Evolutionary conservation across 2,888 invertebrate species (phyloP).

Genomic region (Pilophorus perplexus): DNA sequence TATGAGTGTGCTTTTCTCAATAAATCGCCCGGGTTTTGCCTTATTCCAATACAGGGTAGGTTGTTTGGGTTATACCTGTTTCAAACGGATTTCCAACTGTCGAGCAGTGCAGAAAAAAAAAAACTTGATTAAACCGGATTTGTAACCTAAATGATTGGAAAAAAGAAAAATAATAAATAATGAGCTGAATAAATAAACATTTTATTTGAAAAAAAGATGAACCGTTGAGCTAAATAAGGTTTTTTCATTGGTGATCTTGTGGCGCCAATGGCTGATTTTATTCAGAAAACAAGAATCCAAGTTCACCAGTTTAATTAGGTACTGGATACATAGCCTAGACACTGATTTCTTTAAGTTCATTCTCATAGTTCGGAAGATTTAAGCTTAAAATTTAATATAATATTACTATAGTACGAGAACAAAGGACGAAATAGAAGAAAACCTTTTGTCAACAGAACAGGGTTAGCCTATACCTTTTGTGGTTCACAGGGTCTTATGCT

Average conservation of each 20-base stretch:
- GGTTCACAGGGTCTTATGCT: slow-evolving; percentile 12
- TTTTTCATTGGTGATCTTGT: slow-evolving; percentile 35
- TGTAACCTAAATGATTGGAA: no score
- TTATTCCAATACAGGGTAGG: no score
- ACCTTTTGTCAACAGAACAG: slow-evolving; percentile 22
- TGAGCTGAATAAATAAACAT: slow-evolving; percentile 27
- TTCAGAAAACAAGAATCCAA: slow-evolving; percentile 12
- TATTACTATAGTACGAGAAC: no score
- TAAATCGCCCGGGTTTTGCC: no score
- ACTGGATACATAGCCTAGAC: neutral
- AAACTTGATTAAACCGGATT: no score
- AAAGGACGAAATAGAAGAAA: neutral
- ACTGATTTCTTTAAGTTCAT: slow-evolving; percentile 10
- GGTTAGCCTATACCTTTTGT: slow-evolving; percentile 16
- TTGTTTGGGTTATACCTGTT: no score
- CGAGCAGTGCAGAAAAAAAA: no score
- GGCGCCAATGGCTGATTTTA: slow-evolving; percentile 34
- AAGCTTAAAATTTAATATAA: no score
- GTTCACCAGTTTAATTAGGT: neutral
- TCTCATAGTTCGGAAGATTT: no score
- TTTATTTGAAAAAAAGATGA: no score
- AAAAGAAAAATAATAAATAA: slow-evolving; percentile 17
- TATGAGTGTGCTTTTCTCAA: no score
- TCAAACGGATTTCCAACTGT: no score
- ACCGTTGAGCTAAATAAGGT: slow-evolving; percentile 1